These are phyloP conservation scores for Kryphioiulus occultus DNA, from an alignment of 2,888 invertebrate species.

Conservation along the genomic window DNA sequence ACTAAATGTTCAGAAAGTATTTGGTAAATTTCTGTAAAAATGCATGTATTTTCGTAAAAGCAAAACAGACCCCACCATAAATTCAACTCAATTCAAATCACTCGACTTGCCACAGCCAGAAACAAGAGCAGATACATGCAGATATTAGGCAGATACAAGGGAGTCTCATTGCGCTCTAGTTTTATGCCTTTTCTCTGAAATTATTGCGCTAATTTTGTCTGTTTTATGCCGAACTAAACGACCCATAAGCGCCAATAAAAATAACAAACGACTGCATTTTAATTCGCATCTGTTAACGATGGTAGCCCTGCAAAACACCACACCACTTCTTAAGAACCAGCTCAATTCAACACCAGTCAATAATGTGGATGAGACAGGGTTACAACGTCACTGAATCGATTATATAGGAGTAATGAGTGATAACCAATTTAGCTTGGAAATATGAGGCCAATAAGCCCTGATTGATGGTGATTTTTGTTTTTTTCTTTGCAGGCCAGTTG, in stretches of 20 bases:
- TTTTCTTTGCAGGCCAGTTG: slow-evolving; percentile 51
- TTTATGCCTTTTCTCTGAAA: not conserved
- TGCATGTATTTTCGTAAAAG: too few relatives aligned
- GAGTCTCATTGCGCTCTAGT: not conserved
- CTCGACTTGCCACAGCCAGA: too few relatives aligned
- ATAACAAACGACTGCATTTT: not conserved
- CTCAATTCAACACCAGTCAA: not conserved
- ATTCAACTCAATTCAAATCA: too few relatives aligned
- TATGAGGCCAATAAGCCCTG: not conserved
- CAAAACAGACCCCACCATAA: too few relatives aligned
- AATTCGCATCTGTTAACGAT: not conserved
- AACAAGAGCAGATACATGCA: too few relatives aligned
- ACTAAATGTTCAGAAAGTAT: too few relatives aligned
- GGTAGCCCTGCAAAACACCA: not conserved
- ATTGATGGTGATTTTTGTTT: not conserved
- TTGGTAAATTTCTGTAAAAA: too few relatives aligned
- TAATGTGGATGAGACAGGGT: not conserved
- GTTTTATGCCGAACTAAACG: not conserved
- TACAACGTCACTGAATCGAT: not conserved
- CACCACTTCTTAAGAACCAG: not conserved
- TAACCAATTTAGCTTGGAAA: not conserved
- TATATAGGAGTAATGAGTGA: not conserved
- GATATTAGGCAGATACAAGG: too few relatives aligned
- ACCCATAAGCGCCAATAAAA: not conserved
- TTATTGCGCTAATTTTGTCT: not conserved